Evolutionary conservation across 1,140 invertebrate genomes (phyloP), one percentile per base, ranked within the genome.

Genomic region (Aphaenogaster rudis): DNA sequence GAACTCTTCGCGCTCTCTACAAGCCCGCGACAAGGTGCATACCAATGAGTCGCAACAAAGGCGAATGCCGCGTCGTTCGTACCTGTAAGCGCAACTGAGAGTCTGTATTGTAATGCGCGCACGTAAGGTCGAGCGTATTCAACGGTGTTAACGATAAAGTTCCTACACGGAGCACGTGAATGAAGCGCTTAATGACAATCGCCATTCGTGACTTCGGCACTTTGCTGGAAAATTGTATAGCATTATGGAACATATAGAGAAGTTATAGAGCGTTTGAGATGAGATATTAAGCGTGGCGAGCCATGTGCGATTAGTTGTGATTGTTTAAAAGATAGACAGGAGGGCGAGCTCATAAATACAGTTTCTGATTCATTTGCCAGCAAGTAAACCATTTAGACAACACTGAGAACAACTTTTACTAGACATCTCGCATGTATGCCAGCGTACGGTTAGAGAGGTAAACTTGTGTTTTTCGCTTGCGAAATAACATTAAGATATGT

Each of bases 171-270:
- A 17, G 8, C 42, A 71, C 39, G 39, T 84, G 80, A 84, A 84
- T 84, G 13, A 84, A 61, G 21, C 39, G 42, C 67, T 84, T 84
- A 84, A 74, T 84, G 69, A 76, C 80, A 84, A 84, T 84, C 69
- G 54, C 80, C 28, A 61, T 84, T 84, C 52, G 69, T 61, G 54
- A 64, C 80, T 54, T 15, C 15, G 45, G n/a, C 52, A 81, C 13
- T 81, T 74, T 7, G 42, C 42, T 39, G 7, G 54, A 61, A 74
- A 84, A 84, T 84, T 50, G 8, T 74, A 39, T 21, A 6, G 28
- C 33, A 76, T 82, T 82, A 72, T 42, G 42, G 11, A 33, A 28
- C 28, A 15, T 28, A 42, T 7, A 21, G 69, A 52, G n/a, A 61
- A 6, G 21, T 72, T 50, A 39, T n/a, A 6, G n/a, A 50, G 28